These are phyloP conservation scores for Euleptes europaea DNA, from an alignment of 2,113 vertebrate species.

Conservation along the genomic window DNA sequence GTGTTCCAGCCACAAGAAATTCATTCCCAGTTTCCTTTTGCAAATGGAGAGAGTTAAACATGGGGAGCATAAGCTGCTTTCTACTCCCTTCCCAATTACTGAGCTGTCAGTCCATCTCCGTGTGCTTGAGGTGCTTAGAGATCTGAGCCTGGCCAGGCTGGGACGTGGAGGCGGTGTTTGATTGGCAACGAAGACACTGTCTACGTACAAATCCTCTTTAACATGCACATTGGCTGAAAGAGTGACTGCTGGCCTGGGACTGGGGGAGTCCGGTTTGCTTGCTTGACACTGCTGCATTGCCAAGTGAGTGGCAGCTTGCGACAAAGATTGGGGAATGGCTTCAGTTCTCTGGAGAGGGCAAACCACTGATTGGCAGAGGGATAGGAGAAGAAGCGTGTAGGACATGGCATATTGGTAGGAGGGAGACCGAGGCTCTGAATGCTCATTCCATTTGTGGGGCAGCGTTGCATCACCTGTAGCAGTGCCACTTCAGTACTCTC, in stretches of 20 bases:
- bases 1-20: conserved; percentile 13
- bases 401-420: background rate
- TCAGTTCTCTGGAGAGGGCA: background rate
- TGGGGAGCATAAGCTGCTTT: background rate
- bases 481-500: background rate
- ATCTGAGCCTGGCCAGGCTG: background rate
- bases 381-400: background rate
- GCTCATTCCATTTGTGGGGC: background rate
- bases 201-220: conserved; percentile 1
- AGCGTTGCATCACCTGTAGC: too few relatives aligned
- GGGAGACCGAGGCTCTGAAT: background rate
- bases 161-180: background rate
- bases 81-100: background rate
- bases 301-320: conserved; percentile 6
- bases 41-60: conserved; percentile 17
- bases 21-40: conserved; percentile 7
- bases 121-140: background rate
- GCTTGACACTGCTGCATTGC: background rate
- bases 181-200: conserved; percentile 11
- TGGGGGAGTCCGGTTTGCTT: background rate
- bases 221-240: background rate
- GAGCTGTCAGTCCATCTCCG: conserved; percentile 16
- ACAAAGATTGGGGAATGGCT: background rate
- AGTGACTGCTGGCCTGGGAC: conserved; percentile 11
- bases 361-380: background rate